Base-by-base conservation (phyloP, 2,797 vertebrate genomes). In the Spinus olivaceus region DNA sequence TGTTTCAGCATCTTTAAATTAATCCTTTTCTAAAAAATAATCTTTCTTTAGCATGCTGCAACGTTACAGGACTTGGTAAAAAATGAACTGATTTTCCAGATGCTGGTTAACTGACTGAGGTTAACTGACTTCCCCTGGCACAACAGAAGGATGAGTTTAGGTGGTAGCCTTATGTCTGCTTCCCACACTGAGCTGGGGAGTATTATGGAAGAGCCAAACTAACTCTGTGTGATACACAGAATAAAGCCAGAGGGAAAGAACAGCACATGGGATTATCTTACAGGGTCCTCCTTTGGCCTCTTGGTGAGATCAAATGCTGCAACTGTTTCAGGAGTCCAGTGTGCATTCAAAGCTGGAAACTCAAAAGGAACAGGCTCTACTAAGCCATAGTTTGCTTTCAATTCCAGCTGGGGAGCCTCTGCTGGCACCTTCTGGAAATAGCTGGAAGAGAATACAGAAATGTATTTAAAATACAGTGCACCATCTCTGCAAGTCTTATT, bases 351-450 rank as follows among this genome's bases (percentile, higher is more conserved):
- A 18, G 98, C 90, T 28, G 99, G 99, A 87, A 99, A 98, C 97
- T 99, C 98, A 32, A 99, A 99, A 63, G 97, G 73, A 70, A 98
- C 66, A 3, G 99, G 99, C 92, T 99, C 99, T 7, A 99, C 99
- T 63, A 99, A 98, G 67, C 99, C 99, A 7, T 99, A 99, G 88
- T 98, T 99, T 11, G 99, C 99, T 97, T 99, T 99, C 92, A 99
- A 90, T 95, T 99, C 99, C 97, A 99, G 98, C 78, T 98, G 98
- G 8, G 99, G 99, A 11, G 99, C 98, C 95, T 99, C 99, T 11
- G 97, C 96, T 15, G 99, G 99, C 67, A 99, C 97, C 97, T 99
- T 99, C 71, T 99, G 99, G 96, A 99, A 99, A 95, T 99, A 99
- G 97, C 99, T 99, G 95, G 80, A 91, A 95, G 23, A 95, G 61